Evolutionary conservation across 1,140 invertebrate species (phyloP).

Genomic region (Ptiloglossa arizonensis): DNA sequence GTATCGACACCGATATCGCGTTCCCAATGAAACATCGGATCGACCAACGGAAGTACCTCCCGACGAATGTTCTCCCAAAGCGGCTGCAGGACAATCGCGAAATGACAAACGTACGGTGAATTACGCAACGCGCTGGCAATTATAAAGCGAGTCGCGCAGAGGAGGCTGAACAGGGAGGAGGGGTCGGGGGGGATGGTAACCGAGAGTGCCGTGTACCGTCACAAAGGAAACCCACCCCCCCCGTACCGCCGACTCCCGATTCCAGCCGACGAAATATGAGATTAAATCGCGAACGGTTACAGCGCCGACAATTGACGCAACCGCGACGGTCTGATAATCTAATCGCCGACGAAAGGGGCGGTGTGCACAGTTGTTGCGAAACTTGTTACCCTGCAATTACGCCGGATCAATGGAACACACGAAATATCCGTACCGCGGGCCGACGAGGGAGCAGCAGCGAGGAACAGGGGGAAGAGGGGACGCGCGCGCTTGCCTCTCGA

Average conservation of each 20-base stretch:
- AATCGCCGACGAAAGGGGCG: neutral
- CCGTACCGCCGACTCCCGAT: neutral
- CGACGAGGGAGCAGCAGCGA: too few relatives aligned
- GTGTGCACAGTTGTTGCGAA: conserved; percentile 30
- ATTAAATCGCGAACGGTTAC: conserved; percentile 9
- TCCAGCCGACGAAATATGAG: neutral
- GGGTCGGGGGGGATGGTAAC: neutral
- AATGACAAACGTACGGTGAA: too few relatives aligned
- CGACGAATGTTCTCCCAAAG: neutral
- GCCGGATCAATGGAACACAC: conserved; percentile 24
- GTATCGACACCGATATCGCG: too few relatives aligned
- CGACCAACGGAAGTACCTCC: too few relatives aligned
- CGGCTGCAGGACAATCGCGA: too few relatives aligned
- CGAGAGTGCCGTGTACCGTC: neutral
- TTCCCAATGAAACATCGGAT: too few relatives aligned
- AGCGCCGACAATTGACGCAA: neutral
- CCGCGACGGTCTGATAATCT: conserved; percentile 27
- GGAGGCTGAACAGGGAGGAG: too few relatives aligned
- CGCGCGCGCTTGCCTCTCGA: too few relatives aligned
- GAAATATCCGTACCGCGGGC: conserved; percentile 9
- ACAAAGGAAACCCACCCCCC: neutral
- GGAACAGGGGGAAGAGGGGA: too few relatives aligned
- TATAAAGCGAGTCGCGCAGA: neutral
- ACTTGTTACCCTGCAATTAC: conserved; percentile 45
- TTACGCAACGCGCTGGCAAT: neutral